Base-by-base conservation (phyloP, 2,797 vertebrate species). In the Poeciliopsis gracilis region DNA sequence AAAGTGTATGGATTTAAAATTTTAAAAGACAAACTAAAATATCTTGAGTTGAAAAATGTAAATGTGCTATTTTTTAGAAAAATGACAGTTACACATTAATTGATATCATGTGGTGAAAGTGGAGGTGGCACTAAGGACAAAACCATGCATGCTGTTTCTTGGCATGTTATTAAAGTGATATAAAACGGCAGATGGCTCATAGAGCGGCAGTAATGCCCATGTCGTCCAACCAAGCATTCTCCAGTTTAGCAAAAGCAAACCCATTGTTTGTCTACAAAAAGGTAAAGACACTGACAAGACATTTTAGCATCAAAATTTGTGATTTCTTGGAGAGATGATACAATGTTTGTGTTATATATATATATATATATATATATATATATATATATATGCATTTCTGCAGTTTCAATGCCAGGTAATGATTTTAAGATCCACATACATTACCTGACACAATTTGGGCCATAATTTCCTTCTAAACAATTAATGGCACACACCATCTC, bases 151-250 rank as follows among this genome's bases (percentile, higher is more conserved):
- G 90, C 83, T 80, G 86, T 25, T 81, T 88, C 66, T 90, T 92
- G 91, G 91, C 92, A 81, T 12, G 53, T 11, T 77, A 53, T 84
- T 73, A 79, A 83, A 78, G 78, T 41, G 53, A 84, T 71, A 76
- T 75, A 83, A 46, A 84, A 79, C 1, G 81, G 79, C 93, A 95
- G 92, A 94, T 93, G 93, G 92, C 85, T 86, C 80, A 83, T 53
- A 80, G 82, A 89, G 84, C 10, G 51, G 75, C 67, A 73, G 78
- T 85, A 73, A 87, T 81, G 66, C 45, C 83, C 13, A 72, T 72
- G 83, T 87, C 69, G 79, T 81, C 73, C 79, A 5, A 41, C 46
- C 69, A 81, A 86, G 72, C 76, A 45, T 43, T 78, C n/a, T 84
- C 30, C 76, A 82, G 63, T 74, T 71, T 72, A 79, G 47, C 53